phyloP scores from a whole-genome alignment of 2,797 vertebrate species.

The Momotus momota region DNA sequence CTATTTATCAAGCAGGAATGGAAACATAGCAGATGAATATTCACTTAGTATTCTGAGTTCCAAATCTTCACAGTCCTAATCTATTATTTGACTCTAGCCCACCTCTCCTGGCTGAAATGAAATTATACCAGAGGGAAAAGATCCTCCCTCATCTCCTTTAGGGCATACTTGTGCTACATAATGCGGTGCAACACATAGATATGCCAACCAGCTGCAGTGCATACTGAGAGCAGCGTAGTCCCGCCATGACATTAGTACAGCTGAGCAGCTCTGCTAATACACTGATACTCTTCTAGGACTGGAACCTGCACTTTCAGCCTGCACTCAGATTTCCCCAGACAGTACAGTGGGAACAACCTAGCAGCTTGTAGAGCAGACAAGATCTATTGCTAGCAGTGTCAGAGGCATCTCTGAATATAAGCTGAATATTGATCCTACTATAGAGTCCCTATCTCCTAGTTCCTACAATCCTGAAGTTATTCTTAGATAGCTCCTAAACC shows the following conservation, averaged over 20 bases:
- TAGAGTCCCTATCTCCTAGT: not conserved
- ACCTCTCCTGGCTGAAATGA: not conserved
- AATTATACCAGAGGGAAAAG: not conserved
- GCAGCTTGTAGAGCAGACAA: not conserved
- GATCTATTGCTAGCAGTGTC: not conserved
- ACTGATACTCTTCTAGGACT: not conserved
- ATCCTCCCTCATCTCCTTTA: not conserved
- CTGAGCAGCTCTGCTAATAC: not conserved
- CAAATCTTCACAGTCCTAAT: not conserved
- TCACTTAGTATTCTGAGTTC: not conserved
- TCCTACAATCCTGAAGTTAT: not conserved
- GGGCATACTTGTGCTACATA: not conserved
- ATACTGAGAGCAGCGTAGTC: not conserved
- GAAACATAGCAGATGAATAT: not conserved
- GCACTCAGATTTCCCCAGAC: not conserved
- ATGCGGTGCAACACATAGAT: not conserved
- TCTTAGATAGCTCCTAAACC: not conserved
- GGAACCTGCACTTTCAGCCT: conserved; percentile 1
- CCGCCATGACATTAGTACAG: not conserved
- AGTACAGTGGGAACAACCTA: not conserved
- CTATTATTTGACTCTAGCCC: not conserved
- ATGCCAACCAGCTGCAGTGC: not conserved
- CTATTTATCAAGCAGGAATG: not conserved
- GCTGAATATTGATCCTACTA: not conserved
- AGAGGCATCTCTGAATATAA: not conserved